phyloP scores from a whole-genome alignment of 2,888 invertebrate species.

The Apamea anceps region DNA sequence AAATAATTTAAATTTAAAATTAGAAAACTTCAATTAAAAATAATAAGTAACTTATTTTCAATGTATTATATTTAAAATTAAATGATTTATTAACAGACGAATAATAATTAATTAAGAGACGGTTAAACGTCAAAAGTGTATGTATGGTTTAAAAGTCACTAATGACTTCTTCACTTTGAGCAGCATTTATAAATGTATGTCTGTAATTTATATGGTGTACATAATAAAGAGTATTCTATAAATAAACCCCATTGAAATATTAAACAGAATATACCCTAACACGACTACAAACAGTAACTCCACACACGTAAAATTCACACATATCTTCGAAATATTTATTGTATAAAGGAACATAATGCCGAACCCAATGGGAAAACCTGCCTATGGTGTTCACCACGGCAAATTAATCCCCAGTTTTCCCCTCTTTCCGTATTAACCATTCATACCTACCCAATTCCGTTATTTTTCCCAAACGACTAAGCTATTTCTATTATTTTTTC shows the following conservation, averaged over 20 bases:
- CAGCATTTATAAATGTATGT: neutral
- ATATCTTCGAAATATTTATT: conserved; percentile 61
- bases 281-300: conserved; percentile 24
- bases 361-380: conserved; percentile 73
- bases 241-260: neutral
- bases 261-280: conserved; percentile 14
- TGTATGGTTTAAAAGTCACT: neutral
- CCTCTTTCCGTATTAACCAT: conserved; percentile 84
- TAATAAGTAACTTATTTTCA: too few species aligned
- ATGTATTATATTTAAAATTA: too few species aligned
- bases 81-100: too few species aligned
- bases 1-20: too few species aligned
- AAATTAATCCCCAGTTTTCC: conserved; percentile 82
- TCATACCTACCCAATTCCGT: conserved; percentile 85
- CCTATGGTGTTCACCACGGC: conserved; percentile 71
- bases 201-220: too few species aligned
- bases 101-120: neutral
- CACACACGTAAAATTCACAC: conserved; percentile 47
- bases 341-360: conserved; percentile 62
- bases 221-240: too few species aligned
- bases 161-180: neutral
- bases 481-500: conserved; percentile 72
- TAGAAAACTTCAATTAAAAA: too few species aligned
- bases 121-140: neutral
- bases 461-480: conserved; percentile 79